These are phyloP conservation scores for Drosophila kepulauana DNA, from an alignment of 1,140 invertebrate species.

Conservation along the genomic window DNA sequence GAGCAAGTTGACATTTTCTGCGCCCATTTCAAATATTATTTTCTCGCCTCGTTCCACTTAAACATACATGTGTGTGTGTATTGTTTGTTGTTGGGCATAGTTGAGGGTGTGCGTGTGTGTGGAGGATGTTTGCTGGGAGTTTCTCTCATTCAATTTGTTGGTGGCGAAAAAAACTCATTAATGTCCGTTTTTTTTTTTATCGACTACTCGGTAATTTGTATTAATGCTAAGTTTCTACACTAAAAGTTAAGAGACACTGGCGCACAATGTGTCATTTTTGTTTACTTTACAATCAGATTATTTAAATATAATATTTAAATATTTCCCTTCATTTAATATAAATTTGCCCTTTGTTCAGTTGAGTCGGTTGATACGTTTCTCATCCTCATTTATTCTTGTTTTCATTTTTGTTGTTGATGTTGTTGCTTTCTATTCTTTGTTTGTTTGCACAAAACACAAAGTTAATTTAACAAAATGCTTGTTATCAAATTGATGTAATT, in stretches of 20 bases:
- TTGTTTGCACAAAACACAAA: slow-evolving; percentile 9
- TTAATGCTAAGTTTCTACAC: slow-evolving; percentile 62
- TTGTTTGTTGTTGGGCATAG: slow-evolving; percentile 9
- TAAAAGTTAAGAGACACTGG: slow-evolving; percentile 71
- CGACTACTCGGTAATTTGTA: slow-evolving; percentile 25
- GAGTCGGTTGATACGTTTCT: slow-evolving; percentile 46
- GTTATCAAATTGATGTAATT: slow-evolving; percentile 19
- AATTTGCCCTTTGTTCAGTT: slow-evolving; percentile 62
- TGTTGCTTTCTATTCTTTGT: slow-evolving; percentile 9
- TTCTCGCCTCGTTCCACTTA: slow-evolving; percentile 28
- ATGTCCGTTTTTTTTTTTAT: slow-evolving; percentile 13
- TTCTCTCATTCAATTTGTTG: slow-evolving; percentile 13
- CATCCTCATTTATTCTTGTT: not conserved
- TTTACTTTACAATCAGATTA: slow-evolving; percentile 64
- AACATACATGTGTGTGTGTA: slow-evolving; percentile 37
- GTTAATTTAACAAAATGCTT: slow-evolving; percentile 35
- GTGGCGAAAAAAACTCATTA: slow-evolving; percentile 18
- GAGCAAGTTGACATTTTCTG: slow-evolving; percentile 27
- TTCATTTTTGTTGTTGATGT: not conserved
- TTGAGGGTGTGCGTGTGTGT: not conserved
- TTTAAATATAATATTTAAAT: slow-evolving; percentile 59
- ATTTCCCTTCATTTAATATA: slow-evolving; percentile 59
- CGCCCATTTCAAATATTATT: slow-evolving; percentile 13
- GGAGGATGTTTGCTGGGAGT: slow-evolving; percentile 11
- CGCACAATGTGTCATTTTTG: slow-evolving; percentile 63